Percentiles rank a stretch among this genome's conserved stretches.
Evolutionary conservation across 2,888 invertebrate species (phyloP).

Genomic region (Seira musarum): DNA sequence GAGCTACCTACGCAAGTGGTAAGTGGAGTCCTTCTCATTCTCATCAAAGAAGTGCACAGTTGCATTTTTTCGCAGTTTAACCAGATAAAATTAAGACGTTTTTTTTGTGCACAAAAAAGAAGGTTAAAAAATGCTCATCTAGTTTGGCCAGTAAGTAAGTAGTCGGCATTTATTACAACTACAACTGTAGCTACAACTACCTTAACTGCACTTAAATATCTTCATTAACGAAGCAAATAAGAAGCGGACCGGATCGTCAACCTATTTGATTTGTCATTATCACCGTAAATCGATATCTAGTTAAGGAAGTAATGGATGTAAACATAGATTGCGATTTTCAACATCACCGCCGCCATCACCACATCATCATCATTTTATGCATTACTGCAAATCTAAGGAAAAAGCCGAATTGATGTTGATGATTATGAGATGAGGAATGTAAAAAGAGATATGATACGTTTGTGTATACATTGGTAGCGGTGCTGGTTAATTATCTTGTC

Average conservation of each 20-base stretch:
- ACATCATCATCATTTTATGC: background rate
- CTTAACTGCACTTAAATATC: conserved; percentile 15
- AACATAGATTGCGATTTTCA: conserved; percentile 21
- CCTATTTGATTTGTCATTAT: conserved; percentile 35
- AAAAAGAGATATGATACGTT: conserved; percentile 3
- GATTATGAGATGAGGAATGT: background rate
- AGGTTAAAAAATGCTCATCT: too few species aligned
- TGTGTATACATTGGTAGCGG: too few species aligned
- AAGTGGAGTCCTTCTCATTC: too few species aligned
- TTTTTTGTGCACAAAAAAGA: too few species aligned
- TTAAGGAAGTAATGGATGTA: conserved; percentile 23
- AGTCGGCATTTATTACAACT: too few species aligned
- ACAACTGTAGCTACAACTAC: too few species aligned
- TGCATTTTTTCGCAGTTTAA: too few species aligned
- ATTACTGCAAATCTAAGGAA: conserved; percentile 8
- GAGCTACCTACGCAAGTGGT: too few species aligned
- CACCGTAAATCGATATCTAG: conserved; percentile 46
- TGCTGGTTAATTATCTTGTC: conserved; percentile 57
- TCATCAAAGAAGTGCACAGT: too few species aligned
- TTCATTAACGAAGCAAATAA: conserved; percentile 1
- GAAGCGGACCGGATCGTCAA: background rate
- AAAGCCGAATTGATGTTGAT: background rate
- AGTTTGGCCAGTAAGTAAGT: too few species aligned
- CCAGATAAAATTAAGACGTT: too few species aligned
- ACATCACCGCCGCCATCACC: too few species aligned